Percentiles rank a stretch among this genome's conserved stretches.
Evolutionary conservation across 2,888 invertebrate genomes (phyloP).

Genomic region (Mellilla xanthometata): DNA sequence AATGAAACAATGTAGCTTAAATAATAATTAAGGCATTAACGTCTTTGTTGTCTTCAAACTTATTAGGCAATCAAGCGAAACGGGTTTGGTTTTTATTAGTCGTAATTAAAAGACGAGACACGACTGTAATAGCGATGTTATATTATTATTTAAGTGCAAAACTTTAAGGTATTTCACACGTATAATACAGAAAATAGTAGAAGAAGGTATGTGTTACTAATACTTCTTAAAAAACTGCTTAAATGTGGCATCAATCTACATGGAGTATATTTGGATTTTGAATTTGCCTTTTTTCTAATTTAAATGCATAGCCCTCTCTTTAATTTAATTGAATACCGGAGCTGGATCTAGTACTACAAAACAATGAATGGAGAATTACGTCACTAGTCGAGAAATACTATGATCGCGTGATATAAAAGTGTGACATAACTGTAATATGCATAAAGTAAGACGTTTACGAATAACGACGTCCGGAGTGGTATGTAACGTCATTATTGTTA

Average conservation of each 20-base stretch:
- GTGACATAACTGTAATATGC: conserved; percentile 45
- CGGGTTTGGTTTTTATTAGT: conserved; percentile 13
- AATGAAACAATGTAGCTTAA: too few species aligned
- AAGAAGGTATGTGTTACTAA: too few species aligned
- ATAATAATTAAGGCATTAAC: background rate
- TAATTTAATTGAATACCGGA: too few species aligned
- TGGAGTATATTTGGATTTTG: too few species aligned
- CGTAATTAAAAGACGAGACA: background rate
- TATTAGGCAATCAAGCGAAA: conserved; percentile 6
- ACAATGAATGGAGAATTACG: conserved; percentile 17
- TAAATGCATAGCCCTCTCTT: too few species aligned
- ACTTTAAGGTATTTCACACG: too few species aligned
- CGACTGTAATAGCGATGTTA: background rate
- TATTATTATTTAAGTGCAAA: too few species aligned
- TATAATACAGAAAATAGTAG: too few species aligned
- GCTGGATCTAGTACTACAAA: background rate
- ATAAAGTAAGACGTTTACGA: conserved; percentile 34
- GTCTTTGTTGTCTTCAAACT: conserved; percentile 1
- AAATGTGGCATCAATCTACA: too few species aligned
- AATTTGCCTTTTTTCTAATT: too few species aligned
- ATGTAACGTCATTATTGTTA: conserved; percentile 49
- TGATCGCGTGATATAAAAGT: conserved; percentile 32
- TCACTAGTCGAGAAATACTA: conserved; percentile 24
- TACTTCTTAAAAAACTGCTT: too few species aligned
- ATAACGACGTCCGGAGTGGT: conserved; percentile 33